Percentiles rank a stretch among this genome's conserved stretches.
These are phyloP conservation scores for Zosterops hypoxanthus DNA, from an alignment of 2,113 vertebrate genomes.

Conservation along the genomic window DNA sequence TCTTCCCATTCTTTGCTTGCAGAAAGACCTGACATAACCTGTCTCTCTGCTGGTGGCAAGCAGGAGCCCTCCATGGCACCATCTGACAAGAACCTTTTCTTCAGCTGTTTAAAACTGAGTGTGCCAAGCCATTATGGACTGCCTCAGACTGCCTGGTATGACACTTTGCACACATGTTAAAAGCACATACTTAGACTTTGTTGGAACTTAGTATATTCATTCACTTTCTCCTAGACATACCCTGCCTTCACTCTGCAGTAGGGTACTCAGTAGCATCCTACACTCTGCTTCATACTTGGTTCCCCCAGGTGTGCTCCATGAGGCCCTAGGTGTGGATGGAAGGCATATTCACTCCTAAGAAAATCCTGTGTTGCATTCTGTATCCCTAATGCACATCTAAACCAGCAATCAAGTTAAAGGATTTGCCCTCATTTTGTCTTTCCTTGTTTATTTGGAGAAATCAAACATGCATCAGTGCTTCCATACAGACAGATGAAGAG, in stretches of 20 bases:
- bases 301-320: neutral
- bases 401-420: neutral
- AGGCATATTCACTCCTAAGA: neutral
- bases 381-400: neutral
- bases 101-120: neutral
- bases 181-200: neutral
- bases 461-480: neutral
- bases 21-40: neutral
- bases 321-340: neutral
- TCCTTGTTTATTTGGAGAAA: neutral
- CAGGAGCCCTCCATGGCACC: neutral
- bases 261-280: neutral
- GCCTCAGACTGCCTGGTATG: neutral
- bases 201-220: neutral
- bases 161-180: neutral
- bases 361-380: neutral
- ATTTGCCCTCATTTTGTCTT: neutral
- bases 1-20: neutral
- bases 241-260: neutral
- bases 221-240: neutral
- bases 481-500: neutral
- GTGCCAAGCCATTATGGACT: neutral
- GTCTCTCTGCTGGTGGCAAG: neutral
- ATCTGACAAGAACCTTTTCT: neutral
- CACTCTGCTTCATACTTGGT: neutral